Conservation (phyloP, 1,140 invertebrate genomes). For the Drosophila ercepeae region DNA sequence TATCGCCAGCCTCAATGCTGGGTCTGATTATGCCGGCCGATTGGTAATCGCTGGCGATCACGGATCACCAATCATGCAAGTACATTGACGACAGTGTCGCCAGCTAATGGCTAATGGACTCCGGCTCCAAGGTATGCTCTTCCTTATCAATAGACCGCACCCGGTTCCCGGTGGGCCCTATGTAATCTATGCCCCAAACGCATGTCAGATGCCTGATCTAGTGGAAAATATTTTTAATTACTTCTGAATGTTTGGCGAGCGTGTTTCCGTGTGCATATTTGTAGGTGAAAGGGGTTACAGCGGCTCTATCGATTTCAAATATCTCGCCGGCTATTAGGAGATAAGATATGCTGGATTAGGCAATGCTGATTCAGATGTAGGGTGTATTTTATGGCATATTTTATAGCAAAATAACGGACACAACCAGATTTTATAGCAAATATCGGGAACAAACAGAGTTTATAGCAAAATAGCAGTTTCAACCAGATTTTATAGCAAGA, state of each 20-base stretch:
- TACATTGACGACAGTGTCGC: slow-evolving; percentile 54
- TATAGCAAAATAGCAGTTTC: too few species aligned
- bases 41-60: slow-evolving; percentile 10
- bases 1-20: slow-evolving; percentile 26
- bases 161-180: slow-evolving; percentile 6
- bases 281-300: slow-evolving; percentile 44
- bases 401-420: too few species aligned
- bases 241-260: slow-evolving; percentile 41
- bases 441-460: too few species aligned
- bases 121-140: slow-evolving; percentile 27
- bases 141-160: too few species aligned
- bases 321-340: slow-evolving; percentile 8
- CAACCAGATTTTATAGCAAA: too few species aligned
- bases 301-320: slow-evolving; percentile 18
- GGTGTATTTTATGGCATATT: background rate
- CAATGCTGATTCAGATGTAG: background rate
- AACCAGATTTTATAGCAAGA: too few species aligned
- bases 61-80: slow-evolving; percentile 14
- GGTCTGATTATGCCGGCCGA: slow-evolving; percentile 9
- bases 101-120: slow-evolving; percentile 21
- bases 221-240: slow-evolving; percentile 32
- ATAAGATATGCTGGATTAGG: slow-evolving; percentile 26
- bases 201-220: slow-evolving; percentile 36
- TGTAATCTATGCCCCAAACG: slow-evolving; percentile 41
- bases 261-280: slow-evolving; percentile 36